Conservation (phyloP, 2,888 invertebrate genomes). For the Rotaria sp. region DNA sequence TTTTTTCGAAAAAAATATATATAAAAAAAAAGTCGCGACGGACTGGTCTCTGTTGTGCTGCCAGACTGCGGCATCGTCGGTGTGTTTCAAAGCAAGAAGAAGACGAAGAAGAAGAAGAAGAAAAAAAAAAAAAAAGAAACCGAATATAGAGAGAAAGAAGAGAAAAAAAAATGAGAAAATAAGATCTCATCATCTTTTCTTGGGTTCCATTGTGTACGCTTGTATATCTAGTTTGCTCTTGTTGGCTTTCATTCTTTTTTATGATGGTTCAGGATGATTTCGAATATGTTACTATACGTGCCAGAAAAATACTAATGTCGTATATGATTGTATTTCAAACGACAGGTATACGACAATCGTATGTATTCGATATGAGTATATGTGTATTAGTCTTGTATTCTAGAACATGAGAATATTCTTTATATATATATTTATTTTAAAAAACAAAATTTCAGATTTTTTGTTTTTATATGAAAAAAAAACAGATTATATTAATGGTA, state of each 20-base stretch:
- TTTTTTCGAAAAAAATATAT: constrained; percentile 8
- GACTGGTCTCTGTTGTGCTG: constrained; percentile 10
- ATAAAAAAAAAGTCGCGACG: background rate
- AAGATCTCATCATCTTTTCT: background rate
- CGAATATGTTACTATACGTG: background rate
- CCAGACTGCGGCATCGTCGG: constrained; percentile 10
- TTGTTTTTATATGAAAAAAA: too few species aligned
- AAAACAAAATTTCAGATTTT: too few species aligned
- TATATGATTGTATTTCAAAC: too few species aligned
- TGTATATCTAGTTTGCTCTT: background rate
- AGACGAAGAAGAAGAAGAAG: background rate
- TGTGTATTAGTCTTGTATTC: background rate
- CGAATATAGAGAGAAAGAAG: background rate
- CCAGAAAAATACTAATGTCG: background rate
- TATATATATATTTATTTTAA: background rate
- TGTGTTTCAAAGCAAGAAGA: background rate
- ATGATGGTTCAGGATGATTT: background rate
- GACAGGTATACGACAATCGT: too few species aligned
- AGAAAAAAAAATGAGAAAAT: background rate
- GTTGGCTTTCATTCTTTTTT: background rate
- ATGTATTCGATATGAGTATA: too few species aligned
- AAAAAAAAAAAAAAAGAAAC: too few species aligned
- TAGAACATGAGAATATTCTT: background rate
- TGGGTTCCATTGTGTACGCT: too few species aligned
- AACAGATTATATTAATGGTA: too few species aligned